These are phyloP conservation scores for Gambusia affinis DNA, from an alignment of 2,113 vertebrate genomes.

Conservation along the genomic window DNA sequence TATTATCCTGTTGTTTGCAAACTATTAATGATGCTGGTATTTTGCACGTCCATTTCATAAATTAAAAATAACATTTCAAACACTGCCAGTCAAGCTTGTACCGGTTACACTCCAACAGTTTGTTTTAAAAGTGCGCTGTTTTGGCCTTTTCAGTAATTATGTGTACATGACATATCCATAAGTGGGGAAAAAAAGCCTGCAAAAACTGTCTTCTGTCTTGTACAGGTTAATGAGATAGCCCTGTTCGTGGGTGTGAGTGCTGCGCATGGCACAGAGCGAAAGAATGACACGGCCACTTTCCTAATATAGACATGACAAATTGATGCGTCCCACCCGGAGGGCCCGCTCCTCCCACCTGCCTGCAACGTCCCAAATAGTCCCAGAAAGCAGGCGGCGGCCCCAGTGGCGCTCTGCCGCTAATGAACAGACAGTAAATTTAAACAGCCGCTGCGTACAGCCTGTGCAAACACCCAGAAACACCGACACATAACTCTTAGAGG, in stretches of 20 bases:
- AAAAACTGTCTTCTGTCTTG: neutral
- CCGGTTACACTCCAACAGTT: no score
- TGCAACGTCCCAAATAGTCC: constrained; percentile 56
- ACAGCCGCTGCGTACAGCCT: constrained; percentile 10
- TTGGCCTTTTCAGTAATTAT: no score
- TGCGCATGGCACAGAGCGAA: constrained; percentile 43
- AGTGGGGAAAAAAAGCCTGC: accelerated
- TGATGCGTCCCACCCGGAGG: constrained; percentile 59
- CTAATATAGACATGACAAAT: constrained; percentile 87
- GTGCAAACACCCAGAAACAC: constrained; percentile 13
- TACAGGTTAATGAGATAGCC: constrained; percentile 32
- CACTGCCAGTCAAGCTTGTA: no score
- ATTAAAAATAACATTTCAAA: no score
- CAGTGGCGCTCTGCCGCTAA: constrained; percentile 15
- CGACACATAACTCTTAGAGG: neutral
- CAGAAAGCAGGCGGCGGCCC: constrained; percentile 26
- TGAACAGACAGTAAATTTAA: constrained; percentile 26
- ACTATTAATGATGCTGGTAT: no score
- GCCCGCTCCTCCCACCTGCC: constrained; percentile 28
- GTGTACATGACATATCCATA: no score
- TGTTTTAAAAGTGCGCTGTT: no score
- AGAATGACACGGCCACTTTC: constrained; percentile 83
- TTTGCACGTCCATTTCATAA: no score
- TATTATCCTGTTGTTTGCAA: no score
- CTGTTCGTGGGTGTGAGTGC: neutral